Evolutionary conservation across 2,888 invertebrate species (phyloP), one percentile per base, ranked within the genome.

Genomic region (Clepsis dumicolana): DNA sequence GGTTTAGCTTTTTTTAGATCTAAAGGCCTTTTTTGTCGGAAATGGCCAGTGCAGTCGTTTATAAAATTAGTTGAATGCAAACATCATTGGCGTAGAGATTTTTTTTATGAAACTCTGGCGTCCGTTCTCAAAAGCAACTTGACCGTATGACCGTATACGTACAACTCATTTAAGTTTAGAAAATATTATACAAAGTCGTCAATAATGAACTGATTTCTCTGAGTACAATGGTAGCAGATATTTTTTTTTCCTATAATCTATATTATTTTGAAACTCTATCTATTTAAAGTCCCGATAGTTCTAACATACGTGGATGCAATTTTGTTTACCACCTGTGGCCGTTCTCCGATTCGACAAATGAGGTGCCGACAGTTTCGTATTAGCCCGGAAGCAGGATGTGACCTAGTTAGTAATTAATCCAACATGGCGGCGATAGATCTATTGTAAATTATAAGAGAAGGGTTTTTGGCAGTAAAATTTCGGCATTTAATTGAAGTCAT

Each of bases 241-340:
- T n/a, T n/a, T n/a, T n/a, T n/a, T n/a, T n/a, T n/a, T n/a, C n/a
- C n/a, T 38, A n/a, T n/a, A 4, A 38, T n/a, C 4, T 38, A 14
- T 1, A n/a, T 4, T 38, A 38, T 38, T 38, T 38, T 38, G 4
- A n/a, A 38, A 38, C n/a, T 35, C 14, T 4, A 14, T 2, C 14
- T 14, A 32, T 10, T 38, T 38, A 5, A 38, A n/a, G 14, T n/a
- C 38, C n/a, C 38, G 38, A 38, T 38, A n/a, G n/a, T 38, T 38
- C 38, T n/a, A 38, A 38, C 38, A 38, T 5, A 14, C 27, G 41
- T 24, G 21, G 41, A 32, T 25, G 60, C 41, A 65, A 7, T 41
- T 60, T 27, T 60, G 53, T 65, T 53, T 24, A 44, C 60, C 61
- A 66, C 65, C 60, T 66, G 65, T 61, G 24, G 65, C 38, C 7